A percentile compares a stretch with the other conserved stretches of the same genome.
Evolutionary conservation across 2,888 invertebrate genomes (phyloP).

Genomic region (Dermolepida albohirtum): DNA sequence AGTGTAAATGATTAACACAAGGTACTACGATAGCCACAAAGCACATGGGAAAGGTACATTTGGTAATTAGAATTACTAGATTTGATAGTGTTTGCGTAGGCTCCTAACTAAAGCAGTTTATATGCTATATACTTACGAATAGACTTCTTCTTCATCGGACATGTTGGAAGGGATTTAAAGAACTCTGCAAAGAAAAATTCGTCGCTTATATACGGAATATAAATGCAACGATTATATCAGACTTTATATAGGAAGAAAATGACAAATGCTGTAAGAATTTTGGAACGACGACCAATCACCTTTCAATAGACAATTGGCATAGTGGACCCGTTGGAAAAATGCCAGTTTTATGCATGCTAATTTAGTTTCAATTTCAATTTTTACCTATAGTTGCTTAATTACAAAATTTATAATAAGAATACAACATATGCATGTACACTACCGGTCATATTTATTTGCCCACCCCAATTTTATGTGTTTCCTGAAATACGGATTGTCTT

Average conservation of each 20-base stretch:
- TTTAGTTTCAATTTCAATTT: neutral
- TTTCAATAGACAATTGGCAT: conserved; percentile 27
- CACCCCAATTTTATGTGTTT: no score
- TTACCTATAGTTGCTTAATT: no score
- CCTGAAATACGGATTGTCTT: no score
- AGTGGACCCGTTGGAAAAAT: conserved; percentile 6
- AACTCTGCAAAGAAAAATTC: conserved; percentile 67
- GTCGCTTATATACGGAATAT: conserved; percentile 45
- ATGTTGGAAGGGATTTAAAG: conserved; percentile 77
- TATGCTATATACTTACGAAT: conserved; percentile 83
- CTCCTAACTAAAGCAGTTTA: conserved; percentile 8
- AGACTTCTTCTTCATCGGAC: conserved; percentile 94
- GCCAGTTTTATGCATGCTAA: conserved; percentile 19
- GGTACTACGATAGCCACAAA: conserved; percentile 46
- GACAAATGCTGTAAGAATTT: conserved; percentile 34
- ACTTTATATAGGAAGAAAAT: conserved; percentile 30
- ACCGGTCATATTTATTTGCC: no score
- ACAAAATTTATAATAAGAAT: no score
- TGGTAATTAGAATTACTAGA: conserved; percentile 41
- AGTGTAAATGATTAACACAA: conserved; percentile 49
- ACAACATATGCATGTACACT: no score
- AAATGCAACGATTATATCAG: conserved; percentile 6
- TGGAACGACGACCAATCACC: conserved; percentile 10
- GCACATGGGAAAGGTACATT: conserved; percentile 40
- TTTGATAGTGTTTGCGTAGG: conserved; percentile 23